Evolutionary conservation across 2,113 vertebrate genomes (phyloP), one percentile per base, ranked within the genome.

Genomic region (Erythrocercus mccallii): DNA sequence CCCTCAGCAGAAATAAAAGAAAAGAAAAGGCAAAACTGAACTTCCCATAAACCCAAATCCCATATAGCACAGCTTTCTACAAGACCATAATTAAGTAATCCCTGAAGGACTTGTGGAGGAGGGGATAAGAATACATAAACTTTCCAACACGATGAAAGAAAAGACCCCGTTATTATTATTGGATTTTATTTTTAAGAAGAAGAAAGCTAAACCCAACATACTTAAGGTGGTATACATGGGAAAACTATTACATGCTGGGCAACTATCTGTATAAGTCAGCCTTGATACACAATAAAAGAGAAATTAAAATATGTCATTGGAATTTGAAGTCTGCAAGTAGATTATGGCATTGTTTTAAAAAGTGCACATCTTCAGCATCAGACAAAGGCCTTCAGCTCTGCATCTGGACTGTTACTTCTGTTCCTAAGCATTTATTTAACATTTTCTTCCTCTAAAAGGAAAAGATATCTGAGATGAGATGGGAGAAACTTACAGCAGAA

Each of bases 11-110:
- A 96, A 95, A 97, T 96, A 96, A 97, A 97, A 97, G 79, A 86
- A 92, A 96, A 95, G 94, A 94, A 97, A 95, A 97, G 88, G 94
- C 92, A 96, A 96, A 96, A 93, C 94, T 96, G 93, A 97, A 96
- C 91, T 94, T 95, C 85, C 77, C 91, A 94, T 96, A 97, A 95
- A 94, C 95, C 92, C 89, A 95, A 95, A 97, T 94, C 95, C 94
- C 93, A 92, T 96, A 89, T 48, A 96, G 81, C 86, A 94, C 62
- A 93, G 93, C 94, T 97, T 96, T 97, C 90, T 93, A 78, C 96
- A 94, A 95, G 85, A 82, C 91, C 95, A 92, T 94, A 96, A 95
- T 96, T 96, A 96, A 96, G 95, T 95, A 96, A 96, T 95, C 94
- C 94, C 95, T 96, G 86, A 96, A 95, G 90, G 86, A 93, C 85